Evolutionary conservation across 2,888 invertebrate species (phyloP).

Genomic region (Chrysolina haemoptera): DNA sequence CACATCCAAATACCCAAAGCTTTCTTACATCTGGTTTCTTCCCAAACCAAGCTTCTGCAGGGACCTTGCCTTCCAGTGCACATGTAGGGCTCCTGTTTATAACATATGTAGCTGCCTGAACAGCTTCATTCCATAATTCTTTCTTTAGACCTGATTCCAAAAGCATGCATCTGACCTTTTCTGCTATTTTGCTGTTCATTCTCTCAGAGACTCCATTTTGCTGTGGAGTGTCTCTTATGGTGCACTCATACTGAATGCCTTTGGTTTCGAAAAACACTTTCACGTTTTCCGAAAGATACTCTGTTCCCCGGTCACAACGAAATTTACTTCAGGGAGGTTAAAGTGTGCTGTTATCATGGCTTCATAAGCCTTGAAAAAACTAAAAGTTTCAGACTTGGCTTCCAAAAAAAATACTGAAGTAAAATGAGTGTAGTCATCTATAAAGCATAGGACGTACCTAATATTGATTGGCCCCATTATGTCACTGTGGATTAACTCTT

Average conservation of each 20-base stretch:
- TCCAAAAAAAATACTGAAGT: background rate
- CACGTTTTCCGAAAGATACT: background rate
- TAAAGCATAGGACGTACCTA: background rate
- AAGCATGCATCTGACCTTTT: slow-evolving; percentile 22
- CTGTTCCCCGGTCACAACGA: background rate
- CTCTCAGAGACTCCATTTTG: slow-evolving; percentile 5
- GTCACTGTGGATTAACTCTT: slow-evolving; percentile 2
- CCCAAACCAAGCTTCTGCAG: slow-evolving; percentile 4
- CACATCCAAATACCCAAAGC: background rate
- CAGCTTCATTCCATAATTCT: slow-evolving; percentile 12
- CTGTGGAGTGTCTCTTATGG: slow-evolving; percentile 1
- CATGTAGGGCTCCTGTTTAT: slow-evolving; percentile 16
- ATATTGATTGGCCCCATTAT: background rate
- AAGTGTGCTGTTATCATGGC: slow-evolving; percentile 2
- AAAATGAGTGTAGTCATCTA: slow-evolving; percentile 6
- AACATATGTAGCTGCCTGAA: slow-evolving; percentile 3
- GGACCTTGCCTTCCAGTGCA: background rate
- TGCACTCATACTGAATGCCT: slow-evolving; percentile 9
- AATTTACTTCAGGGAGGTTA: background rate
- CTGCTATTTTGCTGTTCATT: slow-evolving; percentile 15
- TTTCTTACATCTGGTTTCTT: slow-evolving; percentile 7
- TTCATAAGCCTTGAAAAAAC: background rate
- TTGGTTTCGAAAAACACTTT: background rate
- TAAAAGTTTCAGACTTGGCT: slow-evolving; percentile 2
- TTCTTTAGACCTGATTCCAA: no score